A percentile compares a stretch with the other conserved stretches of the same genome.
Conservation (phyloP, 2,113 vertebrate genomes). For the Gallinago paraguaiae region DNA sequence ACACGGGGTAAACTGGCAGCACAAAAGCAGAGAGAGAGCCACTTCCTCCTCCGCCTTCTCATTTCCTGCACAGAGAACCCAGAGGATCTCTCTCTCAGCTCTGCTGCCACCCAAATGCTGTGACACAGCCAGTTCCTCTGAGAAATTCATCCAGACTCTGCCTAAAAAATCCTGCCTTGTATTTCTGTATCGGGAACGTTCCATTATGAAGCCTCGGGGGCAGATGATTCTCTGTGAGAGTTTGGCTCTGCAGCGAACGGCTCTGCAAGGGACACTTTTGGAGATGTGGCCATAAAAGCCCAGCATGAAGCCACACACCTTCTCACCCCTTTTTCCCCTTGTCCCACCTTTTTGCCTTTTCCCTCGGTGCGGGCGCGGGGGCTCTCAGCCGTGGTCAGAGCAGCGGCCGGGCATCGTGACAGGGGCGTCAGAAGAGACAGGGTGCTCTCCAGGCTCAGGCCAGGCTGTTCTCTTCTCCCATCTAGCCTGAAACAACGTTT, state of each 20-base stretch:
- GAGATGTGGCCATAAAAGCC: background rate
- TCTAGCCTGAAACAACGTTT: background rate
- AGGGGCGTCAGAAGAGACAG: background rate
- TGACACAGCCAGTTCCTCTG: conserved; percentile 49
- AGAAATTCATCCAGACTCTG: background rate
- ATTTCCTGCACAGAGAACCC: conserved; percentile 51
- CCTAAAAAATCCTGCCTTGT: background rate
- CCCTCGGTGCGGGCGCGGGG: background rate
- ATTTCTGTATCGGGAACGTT: background rate
- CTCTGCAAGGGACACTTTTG: background rate
- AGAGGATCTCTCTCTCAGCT: conserved; percentile 19
- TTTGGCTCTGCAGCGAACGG: background rate
- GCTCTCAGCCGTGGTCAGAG: background rate
- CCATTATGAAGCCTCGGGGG: background rate
- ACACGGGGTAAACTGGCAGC: background rate
- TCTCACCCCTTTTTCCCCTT: background rate
- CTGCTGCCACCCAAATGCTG: conserved; percentile 50
- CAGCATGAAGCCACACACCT: background rate
- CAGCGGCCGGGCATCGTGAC: fast-evolving
- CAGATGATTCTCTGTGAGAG: background rate
- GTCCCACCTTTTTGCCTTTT: background rate
- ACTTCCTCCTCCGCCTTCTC: conserved; percentile 48
- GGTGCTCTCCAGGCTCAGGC: background rate
- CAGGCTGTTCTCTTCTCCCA: background rate
- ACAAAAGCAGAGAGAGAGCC: conserved; percentile 15